These are phyloP conservation scores for Lissocephala sabroskyi DNA, from an alignment of 2,888 invertebrate species.

Conservation along the genomic window DNA sequence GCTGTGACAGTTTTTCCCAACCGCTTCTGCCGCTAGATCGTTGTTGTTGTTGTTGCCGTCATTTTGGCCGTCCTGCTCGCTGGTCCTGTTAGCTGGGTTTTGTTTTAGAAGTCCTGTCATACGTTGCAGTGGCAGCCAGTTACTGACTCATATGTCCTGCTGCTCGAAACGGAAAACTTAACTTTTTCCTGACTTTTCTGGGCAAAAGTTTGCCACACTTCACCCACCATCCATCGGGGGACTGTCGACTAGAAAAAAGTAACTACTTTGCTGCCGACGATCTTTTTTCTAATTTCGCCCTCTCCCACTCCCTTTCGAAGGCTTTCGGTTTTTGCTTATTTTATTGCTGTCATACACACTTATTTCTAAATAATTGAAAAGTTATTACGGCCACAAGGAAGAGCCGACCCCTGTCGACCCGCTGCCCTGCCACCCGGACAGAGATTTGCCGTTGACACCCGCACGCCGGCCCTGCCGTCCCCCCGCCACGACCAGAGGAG, in stretches of 20 bases:
- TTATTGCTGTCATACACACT: conserved; percentile 47
- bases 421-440: background rate
- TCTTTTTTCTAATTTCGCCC: too few species aligned
- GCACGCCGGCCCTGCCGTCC: too few species aligned
- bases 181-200: too few species aligned
- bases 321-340: conserved; percentile 25
- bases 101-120: too few species aligned
- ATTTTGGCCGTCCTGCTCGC: background rate
- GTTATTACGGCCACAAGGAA: conserved; percentile 25
- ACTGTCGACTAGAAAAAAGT: conserved; percentile 16
- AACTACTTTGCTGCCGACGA: conserved; percentile 23
- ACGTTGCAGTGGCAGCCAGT: conserved; percentile 38
- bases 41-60: conserved; percentile 8
- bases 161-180: conserved; percentile 7
- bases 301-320: background rate
- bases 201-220: too few species aligned
- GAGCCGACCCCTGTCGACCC: too few species aligned
- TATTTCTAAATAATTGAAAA: conserved; percentile 61
- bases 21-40: background rate
- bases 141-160: conserved; percentile 31
- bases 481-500: too few species aligned
- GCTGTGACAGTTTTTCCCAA: background rate
- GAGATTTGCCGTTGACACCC: conserved; percentile 8
- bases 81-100: background rate
- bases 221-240: too few species aligned